phyloP scores from a whole-genome alignment of 2,113 vertebrate genomes.

The Dasyprocta punctata region DNA sequence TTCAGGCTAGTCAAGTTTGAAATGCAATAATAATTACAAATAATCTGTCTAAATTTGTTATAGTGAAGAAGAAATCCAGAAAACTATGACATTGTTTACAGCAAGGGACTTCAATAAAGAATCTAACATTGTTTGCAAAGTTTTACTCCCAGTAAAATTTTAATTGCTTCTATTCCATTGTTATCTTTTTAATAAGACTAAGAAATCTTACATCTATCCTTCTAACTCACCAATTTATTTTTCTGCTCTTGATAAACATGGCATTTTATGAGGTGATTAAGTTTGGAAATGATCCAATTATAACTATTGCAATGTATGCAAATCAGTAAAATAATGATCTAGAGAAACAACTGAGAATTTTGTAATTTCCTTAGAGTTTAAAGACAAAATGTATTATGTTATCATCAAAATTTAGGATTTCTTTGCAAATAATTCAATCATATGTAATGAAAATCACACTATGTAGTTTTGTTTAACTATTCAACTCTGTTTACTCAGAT shows the following conservation, averaged over 20 bases:
- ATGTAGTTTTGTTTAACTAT: no score
- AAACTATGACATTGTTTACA: neutral
- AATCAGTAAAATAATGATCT: conserved; percentile 68
- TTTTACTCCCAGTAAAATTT: neutral
- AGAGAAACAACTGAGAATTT: conserved; percentile 38
- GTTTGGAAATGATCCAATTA: conserved; percentile 69
- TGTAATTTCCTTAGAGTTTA: conserved; percentile 39
- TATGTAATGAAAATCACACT: neutral
- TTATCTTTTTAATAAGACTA: conserved; percentile 40
- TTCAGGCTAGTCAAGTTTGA: neutral
- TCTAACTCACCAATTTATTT: conserved; percentile 63
- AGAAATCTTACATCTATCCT: neutral
- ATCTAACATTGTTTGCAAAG: neutral
- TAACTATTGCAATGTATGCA: conserved; percentile 48
- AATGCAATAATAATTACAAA: neutral
- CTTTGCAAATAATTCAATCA: neutral
- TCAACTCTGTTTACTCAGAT: neutral
- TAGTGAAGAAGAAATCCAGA: conserved; percentile 46
- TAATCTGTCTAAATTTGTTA: neutral
- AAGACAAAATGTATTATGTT: neutral
- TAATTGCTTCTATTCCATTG: conserved; percentile 46
- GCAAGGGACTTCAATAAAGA: neutral
- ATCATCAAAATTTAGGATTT: neutral
- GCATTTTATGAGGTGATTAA: conserved; percentile 73
- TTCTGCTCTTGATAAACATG: conserved; percentile 63